Evolutionary conservation across 2,113 vertebrate species (phyloP), one percentile per base, ranked within the genome.

Genomic region (Pongo abelii): DNA sequence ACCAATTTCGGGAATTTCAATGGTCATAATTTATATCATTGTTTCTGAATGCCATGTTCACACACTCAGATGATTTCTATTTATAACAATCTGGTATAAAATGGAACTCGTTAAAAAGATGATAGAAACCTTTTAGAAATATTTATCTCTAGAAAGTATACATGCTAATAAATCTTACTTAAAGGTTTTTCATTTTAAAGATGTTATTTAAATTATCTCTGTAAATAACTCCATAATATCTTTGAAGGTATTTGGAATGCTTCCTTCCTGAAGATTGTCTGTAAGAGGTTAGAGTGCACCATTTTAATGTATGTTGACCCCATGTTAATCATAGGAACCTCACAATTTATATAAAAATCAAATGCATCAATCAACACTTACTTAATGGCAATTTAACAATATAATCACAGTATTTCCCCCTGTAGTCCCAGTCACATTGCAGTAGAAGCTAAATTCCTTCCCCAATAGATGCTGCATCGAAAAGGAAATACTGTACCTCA

Each of bases 401-500:
- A 93, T 83, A 9, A 38, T n/a, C 94, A 46, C 40, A 93, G 94
- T 48, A 92, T 93, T 35, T 84, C 92, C 93, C 94, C 40, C 84
- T 90, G 46, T 61, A 43, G 69, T 46, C 97, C 96, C 69, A 94
- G 69, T 75, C 97, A 96, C 67, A 95, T 95, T 97, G 98, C 98
- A 94, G 98, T 98, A 95, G 98, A 97, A 96, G 40, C 97, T 81
- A 77, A 81, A 95, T 97, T 97, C 98, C 97, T 98, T 98, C 98
- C 98, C 98, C 98, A 55, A 70, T 70, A 98, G 77, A 96, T 20
- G 96, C 98, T 98, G 99, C 98, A 98, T 98, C 16, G 97, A 97
- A 98, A 98, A 98, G 98, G 97, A 97, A 98, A 98, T 98, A 98
- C 98, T 96, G 98, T 98, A 99, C 98, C 99, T 99, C 98, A 93